A percentile compares a stretch with the other conserved stretches of the same genome.
phyloP scores from a whole-genome alignment of 2,888 invertebrate species.

The Tortrix viridana region DNA sequence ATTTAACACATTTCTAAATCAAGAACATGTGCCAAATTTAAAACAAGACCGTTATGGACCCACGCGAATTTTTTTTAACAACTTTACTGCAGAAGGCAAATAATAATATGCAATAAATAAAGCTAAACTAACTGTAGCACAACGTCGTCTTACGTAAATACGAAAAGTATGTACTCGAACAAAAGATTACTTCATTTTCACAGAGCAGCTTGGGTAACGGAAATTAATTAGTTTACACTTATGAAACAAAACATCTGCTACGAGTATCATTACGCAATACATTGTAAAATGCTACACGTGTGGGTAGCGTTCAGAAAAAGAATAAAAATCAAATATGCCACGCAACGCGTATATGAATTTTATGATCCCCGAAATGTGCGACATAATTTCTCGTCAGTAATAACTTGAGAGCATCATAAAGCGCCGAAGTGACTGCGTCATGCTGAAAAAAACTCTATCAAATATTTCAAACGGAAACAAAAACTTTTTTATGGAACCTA shows the following conservation, averaged over 20 bases:
- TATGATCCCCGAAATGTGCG: constrained; percentile 48
- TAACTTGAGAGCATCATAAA: constrained; percentile 53
- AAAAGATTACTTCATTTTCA: constrained; percentile 26
- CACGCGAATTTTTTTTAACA: no score
- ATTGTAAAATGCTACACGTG: constrained; percentile 49
- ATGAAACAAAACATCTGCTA: constrained; percentile 66
- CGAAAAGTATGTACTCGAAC: background rate
- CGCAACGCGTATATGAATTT: constrained; percentile 39
- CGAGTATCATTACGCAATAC: constrained; percentile 50
- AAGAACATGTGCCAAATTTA: no score
- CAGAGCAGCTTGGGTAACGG: constrained; percentile 8
- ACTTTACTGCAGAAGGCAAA: no score
- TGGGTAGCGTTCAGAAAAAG: constrained; percentile 48
- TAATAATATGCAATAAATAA: background rate
- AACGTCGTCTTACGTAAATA: constrained; percentile 10
- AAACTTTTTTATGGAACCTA: constrained; percentile 30
- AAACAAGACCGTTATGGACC: no score
- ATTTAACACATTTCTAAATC: no score
- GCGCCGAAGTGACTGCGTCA: constrained; percentile 33
- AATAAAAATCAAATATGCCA: constrained; percentile 61
- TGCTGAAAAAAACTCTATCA: constrained; percentile 23
- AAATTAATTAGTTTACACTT: constrained; percentile 56
- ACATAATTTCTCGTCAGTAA: constrained; percentile 51
- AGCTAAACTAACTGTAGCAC: background rate
- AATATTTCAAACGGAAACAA: constrained; percentile 22